These are phyloP conservation scores for Macrophya alboannulata DNA, from an alignment of 2,888 invertebrate genomes.

Conservation along the genomic window DNA sequence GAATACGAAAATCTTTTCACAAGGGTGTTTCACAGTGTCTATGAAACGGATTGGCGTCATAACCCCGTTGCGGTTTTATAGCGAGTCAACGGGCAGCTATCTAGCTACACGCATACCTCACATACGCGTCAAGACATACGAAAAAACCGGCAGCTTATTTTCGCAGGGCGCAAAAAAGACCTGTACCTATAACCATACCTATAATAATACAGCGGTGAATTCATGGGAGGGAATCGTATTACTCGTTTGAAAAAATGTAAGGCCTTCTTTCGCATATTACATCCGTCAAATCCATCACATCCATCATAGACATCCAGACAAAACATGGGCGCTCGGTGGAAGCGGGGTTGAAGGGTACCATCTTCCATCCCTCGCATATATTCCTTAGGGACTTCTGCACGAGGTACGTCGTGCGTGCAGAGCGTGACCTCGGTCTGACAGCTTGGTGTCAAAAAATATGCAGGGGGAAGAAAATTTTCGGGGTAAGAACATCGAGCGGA, in stretches of 20 bases:
- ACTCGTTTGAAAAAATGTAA: conserved; percentile 42
- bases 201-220: not conserved
- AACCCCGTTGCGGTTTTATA: not conserved
- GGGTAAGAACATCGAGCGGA: not conserved
- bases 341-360: conserved; percentile 2
- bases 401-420: conserved; percentile 61
- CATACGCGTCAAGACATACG: not conserved
- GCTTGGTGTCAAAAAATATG: conserved; percentile 62
- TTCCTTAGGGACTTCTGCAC: conserved; percentile 66
- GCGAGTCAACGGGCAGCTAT: not conserved
- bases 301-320: conserved; percentile 69
- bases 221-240: conserved; percentile 28
- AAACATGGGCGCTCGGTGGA: conserved; percentile 40
- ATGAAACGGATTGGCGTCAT: conserved; percentile 28
- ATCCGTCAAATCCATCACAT: conserved; percentile 74
- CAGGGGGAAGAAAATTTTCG: conserved; percentile 26
- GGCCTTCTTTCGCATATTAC: conserved; percentile 68
- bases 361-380: conserved; percentile 56
- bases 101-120: not conserved
- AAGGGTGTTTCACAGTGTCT: not conserved
- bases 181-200: not conserved
- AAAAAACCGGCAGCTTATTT: not conserved
- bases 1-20: conserved; percentile 33
- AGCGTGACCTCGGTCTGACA: conserved; percentile 63
- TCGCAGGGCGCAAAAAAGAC: not conserved